Evolutionary conservation across 2,113 vertebrate genomes (phyloP).

Genomic region (Chauna torquata): DNA sequence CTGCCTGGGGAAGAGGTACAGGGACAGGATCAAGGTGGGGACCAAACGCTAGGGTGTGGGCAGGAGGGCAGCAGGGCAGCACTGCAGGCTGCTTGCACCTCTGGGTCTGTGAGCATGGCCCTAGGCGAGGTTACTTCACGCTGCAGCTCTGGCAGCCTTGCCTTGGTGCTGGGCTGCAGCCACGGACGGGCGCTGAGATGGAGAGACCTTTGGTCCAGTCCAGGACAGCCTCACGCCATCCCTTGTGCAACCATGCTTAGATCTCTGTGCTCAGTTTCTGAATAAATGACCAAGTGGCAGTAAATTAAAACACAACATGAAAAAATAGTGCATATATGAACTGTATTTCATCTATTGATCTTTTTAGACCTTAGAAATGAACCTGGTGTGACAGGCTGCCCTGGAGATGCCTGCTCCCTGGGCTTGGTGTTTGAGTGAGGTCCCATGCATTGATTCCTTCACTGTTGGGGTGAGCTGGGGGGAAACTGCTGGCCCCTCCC

Average conservation of each 20-base stretch:
- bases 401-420: not conserved
- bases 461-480: not conserved
- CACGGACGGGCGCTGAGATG: not conserved
- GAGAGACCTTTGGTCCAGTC: not conserved
- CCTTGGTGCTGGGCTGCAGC: not conserved
- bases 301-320: not conserved
- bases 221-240: accelerated
- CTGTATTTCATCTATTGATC: not conserved
- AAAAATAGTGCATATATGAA: accelerated
- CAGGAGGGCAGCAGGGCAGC: not conserved
- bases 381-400: not conserved
- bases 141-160: not conserved
- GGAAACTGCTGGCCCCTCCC: not conserved
- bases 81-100: not conserved
- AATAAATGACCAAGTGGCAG: not conserved
- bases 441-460: accelerated
- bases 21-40: too few species aligned
- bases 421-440: not conserved
- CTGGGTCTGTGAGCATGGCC: not conserved
- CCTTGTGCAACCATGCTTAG: not conserved
- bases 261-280: not conserved
- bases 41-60: not conserved
- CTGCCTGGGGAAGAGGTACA: not conserved
- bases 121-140: accelerated
- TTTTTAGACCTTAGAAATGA: not conserved